Conservation (phyloP, 2,797 vertebrate genomes). For the Sebastiscus tertius region DNA sequence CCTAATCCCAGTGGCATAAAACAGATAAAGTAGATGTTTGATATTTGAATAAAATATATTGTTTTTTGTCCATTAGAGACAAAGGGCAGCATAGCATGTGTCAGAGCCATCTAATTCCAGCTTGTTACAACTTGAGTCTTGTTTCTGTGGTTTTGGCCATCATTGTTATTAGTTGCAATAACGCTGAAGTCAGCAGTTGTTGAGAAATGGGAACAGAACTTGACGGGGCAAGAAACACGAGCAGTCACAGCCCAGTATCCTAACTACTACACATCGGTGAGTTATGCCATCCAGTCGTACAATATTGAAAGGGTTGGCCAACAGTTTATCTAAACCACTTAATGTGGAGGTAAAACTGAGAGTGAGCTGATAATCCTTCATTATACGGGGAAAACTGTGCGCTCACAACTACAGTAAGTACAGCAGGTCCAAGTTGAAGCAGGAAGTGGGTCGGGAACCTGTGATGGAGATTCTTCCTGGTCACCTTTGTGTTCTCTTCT, state of each 20-base stretch:
- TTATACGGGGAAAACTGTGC: not conserved
- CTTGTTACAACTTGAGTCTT: not conserved
- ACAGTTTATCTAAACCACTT: not conserved
- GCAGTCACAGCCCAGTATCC: not conserved
- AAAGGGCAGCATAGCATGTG: constrained; percentile 3
- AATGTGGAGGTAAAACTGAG: not conserved
- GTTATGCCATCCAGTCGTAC: not conserved
- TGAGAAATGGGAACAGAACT: not conserved
- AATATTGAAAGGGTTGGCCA: not conserved
- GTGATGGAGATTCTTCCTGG: not conserved
- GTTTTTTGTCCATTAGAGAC: not conserved
- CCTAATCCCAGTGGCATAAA: not conserved
- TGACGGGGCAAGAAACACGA: not conserved
- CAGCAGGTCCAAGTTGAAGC: not conserved
- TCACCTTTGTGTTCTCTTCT: not conserved
- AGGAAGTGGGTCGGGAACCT: not conserved
- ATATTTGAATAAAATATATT: not conserved
- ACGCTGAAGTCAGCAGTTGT: not conserved
- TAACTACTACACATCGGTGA: not conserved
- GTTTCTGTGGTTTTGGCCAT: not conserved
- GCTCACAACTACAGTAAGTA: not conserved
- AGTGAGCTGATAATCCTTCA: not conserved
- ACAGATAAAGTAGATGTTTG: not conserved
- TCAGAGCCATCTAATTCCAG: not conserved
- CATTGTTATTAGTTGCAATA: not conserved